Base-by-base conservation (phyloP, 2,888 invertebrate genomes). In the Melinopterus prodromus region DNA sequence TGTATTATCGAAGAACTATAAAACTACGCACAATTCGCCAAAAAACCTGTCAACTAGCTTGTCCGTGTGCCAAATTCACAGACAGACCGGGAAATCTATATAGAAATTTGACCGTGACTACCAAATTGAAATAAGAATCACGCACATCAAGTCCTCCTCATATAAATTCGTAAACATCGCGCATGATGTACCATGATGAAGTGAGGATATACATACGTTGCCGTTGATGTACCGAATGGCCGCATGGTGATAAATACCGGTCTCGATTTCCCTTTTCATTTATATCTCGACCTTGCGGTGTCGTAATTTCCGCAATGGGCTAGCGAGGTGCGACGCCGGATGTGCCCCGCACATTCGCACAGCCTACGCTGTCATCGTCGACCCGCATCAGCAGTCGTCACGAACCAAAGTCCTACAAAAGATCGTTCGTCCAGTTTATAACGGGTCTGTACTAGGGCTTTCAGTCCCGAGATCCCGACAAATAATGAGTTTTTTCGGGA, bases 221-320 rank as follows among this genome's bases (percentile, higher is more conserved):
- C 1, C 53, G 7, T 7, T 12, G 53, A 53, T 53, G 1, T 26
- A 26, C 26, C 26, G 26, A 26, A 1, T 26, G 26, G 3, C 26
- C 26, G 26, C 26, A 26, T 26, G 26, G 26, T 26, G 12, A 53
- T 53, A 53, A 53, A 53, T 53, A 53, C 2, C 53, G 53, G 53
- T 53, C 53, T 53, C 53, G 53, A 53, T 53, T 53, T 53, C 53
- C 53, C 53, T 12, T 53, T 53, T 53, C 53, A 12, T 53, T 53
- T 7, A 53, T 53, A 53, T 26, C 9, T 53, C 53, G 53, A 53
- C 53, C 53, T 53, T 53, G 53, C 53, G 53, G 53, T 53, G 53
- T 53, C 53, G 53, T 53, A 53, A 53, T 53, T 53, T 53, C 53
- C 53, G 53, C 53, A 53, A 53, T 53, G 53, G 53, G 53, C 53